Evolutionary conservation across 1,140 invertebrate genomes (phyloP).

Genomic region (Brachionus rotundiformis): DNA sequence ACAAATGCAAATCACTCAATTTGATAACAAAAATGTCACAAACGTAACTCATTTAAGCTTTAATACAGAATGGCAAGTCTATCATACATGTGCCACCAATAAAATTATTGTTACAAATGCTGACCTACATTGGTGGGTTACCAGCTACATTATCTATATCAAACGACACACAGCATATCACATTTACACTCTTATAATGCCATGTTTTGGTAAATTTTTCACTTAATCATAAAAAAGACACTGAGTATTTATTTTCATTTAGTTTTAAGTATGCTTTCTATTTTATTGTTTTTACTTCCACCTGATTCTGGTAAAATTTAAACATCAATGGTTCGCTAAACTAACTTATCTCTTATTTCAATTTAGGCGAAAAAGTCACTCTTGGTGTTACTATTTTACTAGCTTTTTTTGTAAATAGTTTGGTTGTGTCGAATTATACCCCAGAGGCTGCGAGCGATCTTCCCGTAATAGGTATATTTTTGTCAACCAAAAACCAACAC

Average conservation of each 20-base stretch:
- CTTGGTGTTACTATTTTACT: slow-evolving; percentile 47
- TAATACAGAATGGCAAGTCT: slow-evolving; percentile 52
- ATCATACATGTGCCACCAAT: slow-evolving; percentile 41
- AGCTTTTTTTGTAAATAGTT: slow-evolving; percentile 49
- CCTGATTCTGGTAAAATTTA: slow-evolving; percentile 38
- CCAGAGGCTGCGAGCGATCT: slow-evolving; percentile 39
- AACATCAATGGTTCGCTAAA: not conserved
- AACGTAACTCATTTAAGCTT: slow-evolving; percentile 47
- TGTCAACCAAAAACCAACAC: too few species aligned
- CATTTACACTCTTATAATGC: slow-evolving; percentile 43
- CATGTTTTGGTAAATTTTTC: slow-evolving; percentile 47
- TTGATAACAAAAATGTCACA: slow-evolving; percentile 32
- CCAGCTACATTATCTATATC: slow-evolving; percentile 40
- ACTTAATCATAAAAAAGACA: too few species aligned
- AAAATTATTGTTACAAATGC: slow-evolving; percentile 48
- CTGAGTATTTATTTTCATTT: too few species aligned
- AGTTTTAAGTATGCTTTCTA: slow-evolving; percentile 49
- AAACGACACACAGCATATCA: slow-evolving; percentile 48
- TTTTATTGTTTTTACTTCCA: slow-evolving; percentile 35
- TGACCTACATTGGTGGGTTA: slow-evolving; percentile 46
- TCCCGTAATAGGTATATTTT: slow-evolving; percentile 42
- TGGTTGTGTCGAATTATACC: slow-evolving; percentile 51
- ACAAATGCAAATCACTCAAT: slow-evolving; percentile 52
- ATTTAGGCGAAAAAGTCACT: slow-evolving; percentile 50
- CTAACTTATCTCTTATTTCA: not conserved